phyloP scores from a whole-genome alignment of 2,797 vertebrate species.

The Xiphorhynchus erythropygius region DNA sequence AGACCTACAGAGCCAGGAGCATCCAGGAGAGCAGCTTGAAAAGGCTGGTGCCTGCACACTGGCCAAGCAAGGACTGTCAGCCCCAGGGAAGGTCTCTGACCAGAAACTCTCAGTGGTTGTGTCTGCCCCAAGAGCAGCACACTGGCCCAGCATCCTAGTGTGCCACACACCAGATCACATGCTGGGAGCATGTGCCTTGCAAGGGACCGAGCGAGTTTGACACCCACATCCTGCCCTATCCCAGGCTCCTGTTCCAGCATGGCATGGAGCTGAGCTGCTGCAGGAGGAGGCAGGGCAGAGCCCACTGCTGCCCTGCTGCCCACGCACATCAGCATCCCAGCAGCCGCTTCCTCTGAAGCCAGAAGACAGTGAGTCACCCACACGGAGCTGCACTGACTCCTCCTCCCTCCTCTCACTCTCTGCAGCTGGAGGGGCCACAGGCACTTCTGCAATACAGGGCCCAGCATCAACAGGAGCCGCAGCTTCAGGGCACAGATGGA shows the following conservation, averaged over 20 bases:
- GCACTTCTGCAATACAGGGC: fast-evolving
- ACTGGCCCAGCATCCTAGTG: fast-evolving
- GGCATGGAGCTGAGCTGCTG: not conserved
- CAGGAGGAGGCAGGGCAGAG: conserved; percentile 25
- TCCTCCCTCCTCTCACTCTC: not conserved
- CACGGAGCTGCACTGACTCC: not conserved
- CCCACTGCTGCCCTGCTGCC: not conserved
- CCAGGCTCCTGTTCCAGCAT: not conserved
- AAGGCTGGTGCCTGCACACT: not conserved
- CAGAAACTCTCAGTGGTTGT: fast-evolving
- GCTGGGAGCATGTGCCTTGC: not conserved
- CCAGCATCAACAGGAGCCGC: not conserved
- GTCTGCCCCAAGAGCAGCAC: not conserved
- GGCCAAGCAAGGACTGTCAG: fast-evolving
- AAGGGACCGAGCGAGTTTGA: fast-evolving
- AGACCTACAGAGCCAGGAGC: not conserved
- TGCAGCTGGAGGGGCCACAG: not conserved
- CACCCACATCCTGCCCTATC: not conserved
- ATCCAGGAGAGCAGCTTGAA: not conserved
- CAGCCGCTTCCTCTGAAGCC: not conserved
- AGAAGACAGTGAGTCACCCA: not conserved
- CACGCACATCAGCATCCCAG: not conserved
- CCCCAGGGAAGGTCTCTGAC: not conserved
- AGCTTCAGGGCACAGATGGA: not conserved
- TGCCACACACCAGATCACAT: fast-evolving